Evolutionary conservation across 2,797 vertebrate genomes (phyloP).

Genomic region (Carapus acus): DNA sequence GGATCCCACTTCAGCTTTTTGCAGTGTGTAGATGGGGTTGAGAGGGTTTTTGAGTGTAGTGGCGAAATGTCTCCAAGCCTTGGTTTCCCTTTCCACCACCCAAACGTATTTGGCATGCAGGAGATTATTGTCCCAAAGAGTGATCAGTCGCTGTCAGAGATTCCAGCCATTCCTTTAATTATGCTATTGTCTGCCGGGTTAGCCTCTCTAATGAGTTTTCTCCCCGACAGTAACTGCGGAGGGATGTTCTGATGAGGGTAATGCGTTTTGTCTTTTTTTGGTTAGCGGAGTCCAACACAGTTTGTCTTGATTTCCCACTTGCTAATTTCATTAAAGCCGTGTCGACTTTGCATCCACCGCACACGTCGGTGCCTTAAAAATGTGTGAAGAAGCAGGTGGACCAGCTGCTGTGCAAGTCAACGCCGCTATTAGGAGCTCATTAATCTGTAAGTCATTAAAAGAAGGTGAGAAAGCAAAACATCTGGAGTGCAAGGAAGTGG

Average conservation of each 20-base stretch:
- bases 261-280: background rate
- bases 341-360: background rate
- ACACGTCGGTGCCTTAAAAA: slow-evolving; percentile 35
- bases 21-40: no score
- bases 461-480: slow-evolving; percentile 57
- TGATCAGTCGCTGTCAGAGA: no score
- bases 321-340: background rate
- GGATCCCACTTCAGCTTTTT: no score
- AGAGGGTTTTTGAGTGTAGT: no score
- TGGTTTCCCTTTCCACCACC: background rate
- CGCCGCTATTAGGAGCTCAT: slow-evolving; percentile 57
- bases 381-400: slow-evolving; percentile 45
- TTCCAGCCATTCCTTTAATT: no score
- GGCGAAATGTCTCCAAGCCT: background rate
- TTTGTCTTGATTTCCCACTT: background rate
- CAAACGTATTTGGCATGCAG: no score
- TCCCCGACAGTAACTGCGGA: background rate
- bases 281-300: background rate
- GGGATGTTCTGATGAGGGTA: background rate
- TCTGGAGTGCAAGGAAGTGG: slow-evolving; percentile 35
- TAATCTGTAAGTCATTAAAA: slow-evolving; percentile 60
- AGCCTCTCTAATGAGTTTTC: background rate
- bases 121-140: no score
- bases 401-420: slow-evolving; percentile 60
- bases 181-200: background rate